Evolutionary conservation across 2,888 invertebrate genomes (phyloP), one percentile per base, ranked within the genome.

Genomic region (Elgonia sp.): DNA sequence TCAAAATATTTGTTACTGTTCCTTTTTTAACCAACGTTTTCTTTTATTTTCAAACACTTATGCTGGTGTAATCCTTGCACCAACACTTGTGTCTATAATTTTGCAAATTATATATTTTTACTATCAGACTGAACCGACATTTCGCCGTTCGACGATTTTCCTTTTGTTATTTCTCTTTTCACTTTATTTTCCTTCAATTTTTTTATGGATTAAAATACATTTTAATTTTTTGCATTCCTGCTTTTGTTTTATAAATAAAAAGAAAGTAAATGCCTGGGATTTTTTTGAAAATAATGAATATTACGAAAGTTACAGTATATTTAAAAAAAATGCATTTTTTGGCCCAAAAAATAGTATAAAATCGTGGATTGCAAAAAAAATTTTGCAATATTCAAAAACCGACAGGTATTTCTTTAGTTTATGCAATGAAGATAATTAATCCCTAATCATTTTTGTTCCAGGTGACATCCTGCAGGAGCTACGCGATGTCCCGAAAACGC

Each of bases 141-240:
- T 89, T 89, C 84, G 84, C 84, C 84, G 80, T 86, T 88, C 70
- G 88, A 88, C 85, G 85, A 85, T 88, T 84, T 82, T 83, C 62
- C 72, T 80, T 79, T 69, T 20, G 63, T 77, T 82, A 65, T 37
- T 37, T 82, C 57, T 67, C 16, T 29, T 73, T 62, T n/a, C n/a
- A 53, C 53, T 29, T 60, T 79, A 16, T 77, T 50, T 77, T 37
- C 12, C 37, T 62, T 53, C 46, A 16, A 46, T 29, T 55, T n/a
- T n/a, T 53, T 70, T 21, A 37, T 62, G 29, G 4, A 62, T 62
- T 62, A 21, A 21, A 57, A 57, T 20, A 57, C 57, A 57, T 9
- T 20, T 20, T 20, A 12, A 5, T 10, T 16, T 16, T 20, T 46
- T 37, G 29, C 29, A 29, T 5, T 60, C 20, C 67, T 29, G 67